phyloP scores from a whole-genome alignment of 2,888 invertebrate genomes.

The Rhagophthalmus giganteus region DNA sequence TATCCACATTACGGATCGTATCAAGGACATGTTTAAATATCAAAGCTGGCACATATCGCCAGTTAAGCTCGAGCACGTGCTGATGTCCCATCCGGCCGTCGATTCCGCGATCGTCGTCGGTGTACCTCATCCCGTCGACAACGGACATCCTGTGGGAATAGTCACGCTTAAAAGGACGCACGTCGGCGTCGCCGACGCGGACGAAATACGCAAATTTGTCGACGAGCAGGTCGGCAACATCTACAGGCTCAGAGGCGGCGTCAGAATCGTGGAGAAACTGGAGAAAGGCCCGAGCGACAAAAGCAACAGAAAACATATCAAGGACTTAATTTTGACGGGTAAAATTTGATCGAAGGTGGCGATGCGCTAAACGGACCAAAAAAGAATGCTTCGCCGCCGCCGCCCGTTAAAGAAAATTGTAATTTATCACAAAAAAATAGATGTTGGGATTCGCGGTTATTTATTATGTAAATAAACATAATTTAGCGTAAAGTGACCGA shows the following conservation, averaged over 20 bases:
- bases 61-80: constrained; percentile 74
- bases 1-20: constrained; percentile 58
- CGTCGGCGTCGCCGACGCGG: constrained; percentile 18
- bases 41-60: constrained; percentile 63
- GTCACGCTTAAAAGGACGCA: constrained; percentile 46
- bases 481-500: no score
- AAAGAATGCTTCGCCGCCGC: no score
- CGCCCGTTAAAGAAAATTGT: no score
- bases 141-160: constrained; percentile 74
- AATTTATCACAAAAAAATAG: no score
- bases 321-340: constrained; percentile 2
- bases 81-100: constrained; percentile 71
- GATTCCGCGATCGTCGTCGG: constrained; percentile 81
- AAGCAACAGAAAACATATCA: constrained; percentile 33
- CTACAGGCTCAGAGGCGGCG: constrained; percentile 43
- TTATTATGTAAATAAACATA: no score
- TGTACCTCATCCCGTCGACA: constrained; percentile 66
- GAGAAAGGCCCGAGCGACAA: constrained; percentile 45
- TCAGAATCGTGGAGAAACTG: constrained; percentile 40
- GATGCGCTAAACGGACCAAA: no score
- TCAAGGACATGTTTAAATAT: constrained; percentile 55
- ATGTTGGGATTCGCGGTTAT: no score
- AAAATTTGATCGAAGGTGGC: no score
- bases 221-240: constrained; percentile 41
- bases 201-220: constrained; percentile 41